Evolutionary conservation across 2,797 vertebrate genomes (phyloP), one percentile per base, ranked within the genome.

Genomic region (Dendrocincla fuliginosa): DNA sequence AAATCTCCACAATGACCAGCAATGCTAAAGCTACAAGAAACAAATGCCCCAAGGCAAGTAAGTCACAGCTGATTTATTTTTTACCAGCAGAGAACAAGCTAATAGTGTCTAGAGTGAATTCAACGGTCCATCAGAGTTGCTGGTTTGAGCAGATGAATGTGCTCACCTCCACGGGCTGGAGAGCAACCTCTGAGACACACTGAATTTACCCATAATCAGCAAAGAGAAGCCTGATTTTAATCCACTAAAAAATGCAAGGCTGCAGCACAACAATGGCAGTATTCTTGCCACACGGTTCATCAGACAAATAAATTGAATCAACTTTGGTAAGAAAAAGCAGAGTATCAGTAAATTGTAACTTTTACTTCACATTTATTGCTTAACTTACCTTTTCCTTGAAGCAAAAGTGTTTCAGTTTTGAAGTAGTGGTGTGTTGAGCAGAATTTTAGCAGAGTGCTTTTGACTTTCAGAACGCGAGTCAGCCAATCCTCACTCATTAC

Each of bases 11-110:
- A 77, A 78, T 52, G 47, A 57, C 76, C 44, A 20, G 56, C 69
- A 90, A 52, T 55, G 52, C 22, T 75, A 68, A 73, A 94, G 74
- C 85, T 76, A 84, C 41, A 76, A 89, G 79, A 94, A 92, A 89
- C 56, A 93, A 95, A 89, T 35, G 39, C 35, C 93, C 12, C n/a
- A 67, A 83, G 74, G 78, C 84, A 92, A 81, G 49, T 27, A 76
- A 95, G 87, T 94, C 94, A 91, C 59, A 93, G 64, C 44, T 84
- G 78, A 89, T 94, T 75, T 89, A 88, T 87, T 88, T 75, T 75
- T 82, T 56, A 90, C 73, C 69, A 77, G 67, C 56, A 59, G 10
- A 78, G 70, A 74, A 93, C 80, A 95, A 94, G 70, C 76, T 95
- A 95, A 95, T 3, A 2, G 60, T 32, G 67, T 64, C 67, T 78